Conservation (phyloP, 2,888 invertebrate genomes). For the Prosopocoilus inquinatus region DNA sequence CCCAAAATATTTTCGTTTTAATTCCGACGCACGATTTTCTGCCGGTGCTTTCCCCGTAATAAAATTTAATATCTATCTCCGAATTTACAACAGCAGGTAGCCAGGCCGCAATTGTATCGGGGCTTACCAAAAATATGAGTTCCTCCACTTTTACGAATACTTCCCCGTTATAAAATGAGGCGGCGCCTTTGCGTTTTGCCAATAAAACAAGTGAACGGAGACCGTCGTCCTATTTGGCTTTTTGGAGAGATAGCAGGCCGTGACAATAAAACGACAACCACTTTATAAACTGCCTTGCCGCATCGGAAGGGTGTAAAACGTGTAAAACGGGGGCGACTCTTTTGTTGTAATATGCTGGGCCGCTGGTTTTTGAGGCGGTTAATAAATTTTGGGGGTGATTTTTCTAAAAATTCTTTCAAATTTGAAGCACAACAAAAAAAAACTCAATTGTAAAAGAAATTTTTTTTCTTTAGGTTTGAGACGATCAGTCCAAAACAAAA, state of each 20-base stretch:
- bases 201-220: slow-evolving; percentile 11
- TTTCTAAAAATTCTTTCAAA: no score
- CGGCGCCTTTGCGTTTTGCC: slow-evolving; percentile 11
- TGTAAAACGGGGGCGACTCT: not conserved
- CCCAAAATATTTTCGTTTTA: no score
- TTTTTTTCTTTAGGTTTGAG: no score
- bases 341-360: not conserved
- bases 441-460: not conserved
- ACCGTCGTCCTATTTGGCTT: not conserved
- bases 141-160: slow-evolving; percentile 13
- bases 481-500: no score
- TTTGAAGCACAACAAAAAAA: no score
- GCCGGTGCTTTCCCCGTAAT: slow-evolving; percentile 10
- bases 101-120: slow-evolving; percentile 8
- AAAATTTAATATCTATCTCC: slow-evolving; percentile 3
- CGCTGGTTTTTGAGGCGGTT: no score
- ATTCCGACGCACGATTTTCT: not conserved
- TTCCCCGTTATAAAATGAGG: slow-evolving; percentile 14
- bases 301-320: not conserved
- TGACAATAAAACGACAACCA: not conserved
- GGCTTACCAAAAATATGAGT: slow-evolving; percentile 4
- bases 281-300: not conserved
- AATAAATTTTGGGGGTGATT: no score
- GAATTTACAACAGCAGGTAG: slow-evolving; percentile 16
- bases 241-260: not conserved